Evolutionary conservation across 2,888 invertebrate species (phyloP).

Genomic region (Danaus chrysippus): DNA sequence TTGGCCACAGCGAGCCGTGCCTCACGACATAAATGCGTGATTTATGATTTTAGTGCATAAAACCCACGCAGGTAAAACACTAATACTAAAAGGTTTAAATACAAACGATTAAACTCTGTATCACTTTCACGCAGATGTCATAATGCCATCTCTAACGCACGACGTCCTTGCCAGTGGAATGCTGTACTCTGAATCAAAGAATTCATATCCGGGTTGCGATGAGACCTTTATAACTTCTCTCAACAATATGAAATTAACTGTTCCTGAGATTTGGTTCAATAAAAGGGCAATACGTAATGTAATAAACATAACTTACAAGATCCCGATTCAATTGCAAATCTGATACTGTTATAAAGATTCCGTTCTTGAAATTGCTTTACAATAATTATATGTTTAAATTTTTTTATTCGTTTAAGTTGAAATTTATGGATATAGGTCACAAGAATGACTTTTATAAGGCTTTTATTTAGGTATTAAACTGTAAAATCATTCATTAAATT

Average conservation of each 20-base stretch:
- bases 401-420: slow-evolving; percentile 5
- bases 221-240: slow-evolving; percentile 28
- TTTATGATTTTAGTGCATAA: slow-evolving; percentile 67
- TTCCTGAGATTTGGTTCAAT: slow-evolving; percentile 26
- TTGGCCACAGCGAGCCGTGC: slow-evolving; percentile 61
- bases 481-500: slow-evolving; percentile 4
- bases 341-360: slow-evolving; percentile 18
- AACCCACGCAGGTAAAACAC: slow-evolving; percentile 26
- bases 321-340: slow-evolving; percentile 18
- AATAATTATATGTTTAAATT: not conserved
- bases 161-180: slow-evolving; percentile 9
- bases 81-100: slow-evolving; percentile 30
- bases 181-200: slow-evolving; percentile 34
- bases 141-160: slow-evolving; percentile 12
- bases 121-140: slow-evolving; percentile 18
- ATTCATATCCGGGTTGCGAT: slow-evolving; percentile 36
- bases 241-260: slow-evolving; percentile 27
- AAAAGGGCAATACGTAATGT: slow-evolving; percentile 23
- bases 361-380: slow-evolving; percentile 8
- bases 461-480: not conserved
- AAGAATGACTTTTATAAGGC: not conserved
- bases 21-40: slow-evolving; percentile 70
- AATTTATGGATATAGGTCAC: slow-evolving; percentile 10
- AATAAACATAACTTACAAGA: slow-evolving; percentile 24
- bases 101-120: slow-evolving; percentile 23